Percentiles rank a stretch among this genome's conserved stretches.
Conservation (phyloP, 2,888 invertebrate species). For the Phyto melanocephala region DNA sequence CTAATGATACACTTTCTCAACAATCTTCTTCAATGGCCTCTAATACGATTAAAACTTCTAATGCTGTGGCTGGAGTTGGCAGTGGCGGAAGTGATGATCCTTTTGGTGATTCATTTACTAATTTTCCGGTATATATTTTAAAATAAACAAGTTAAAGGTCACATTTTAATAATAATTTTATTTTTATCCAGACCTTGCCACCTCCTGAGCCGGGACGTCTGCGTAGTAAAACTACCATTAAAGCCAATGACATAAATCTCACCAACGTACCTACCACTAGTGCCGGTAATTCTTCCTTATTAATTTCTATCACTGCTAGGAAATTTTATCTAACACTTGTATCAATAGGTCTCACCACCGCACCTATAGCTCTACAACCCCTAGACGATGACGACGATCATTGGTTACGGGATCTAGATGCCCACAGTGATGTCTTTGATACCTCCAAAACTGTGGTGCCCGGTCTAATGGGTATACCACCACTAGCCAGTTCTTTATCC, state of each 20-base stretch:
- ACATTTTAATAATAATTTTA: background rate
- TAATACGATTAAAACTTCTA: slow-evolving; percentile 19
- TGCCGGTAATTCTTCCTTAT: slow-evolving; percentile 67
- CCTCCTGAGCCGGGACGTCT: slow-evolving; percentile 78
- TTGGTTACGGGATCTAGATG: slow-evolving; percentile 75
- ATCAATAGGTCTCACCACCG: slow-evolving; percentile 11
- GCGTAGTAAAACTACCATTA: slow-evolving; percentile 74
- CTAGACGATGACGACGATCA: slow-evolving; percentile 72
- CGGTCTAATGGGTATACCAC: slow-evolving; percentile 65
- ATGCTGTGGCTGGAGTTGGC: background rate
- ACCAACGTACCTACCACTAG: slow-evolving; percentile 28
- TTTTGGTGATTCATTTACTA: slow-evolving; percentile 87
- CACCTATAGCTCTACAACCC: slow-evolving; percentile 39
- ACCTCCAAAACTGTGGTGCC: slow-evolving; percentile 71
- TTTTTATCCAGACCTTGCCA: slow-evolving; percentile 72
- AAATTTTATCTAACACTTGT: slow-evolving; percentile 46
- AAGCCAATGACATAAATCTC: slow-evolving; percentile 62
- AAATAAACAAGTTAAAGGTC: background rate
- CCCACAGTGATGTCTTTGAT: slow-evolving; percentile 76
- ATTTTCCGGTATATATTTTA: slow-evolving; percentile 76
- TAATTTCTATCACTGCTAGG: slow-evolving; percentile 64
- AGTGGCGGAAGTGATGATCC: slow-evolving; percentile 82
- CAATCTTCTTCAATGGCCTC: slow-evolving; percentile 73
- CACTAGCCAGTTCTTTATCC: slow-evolving; percentile 37
- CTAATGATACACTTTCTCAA: slow-evolving; percentile 83